Conservation (phyloP, 2,113 vertebrate species). For the Gracilinanus agilis region DNA sequence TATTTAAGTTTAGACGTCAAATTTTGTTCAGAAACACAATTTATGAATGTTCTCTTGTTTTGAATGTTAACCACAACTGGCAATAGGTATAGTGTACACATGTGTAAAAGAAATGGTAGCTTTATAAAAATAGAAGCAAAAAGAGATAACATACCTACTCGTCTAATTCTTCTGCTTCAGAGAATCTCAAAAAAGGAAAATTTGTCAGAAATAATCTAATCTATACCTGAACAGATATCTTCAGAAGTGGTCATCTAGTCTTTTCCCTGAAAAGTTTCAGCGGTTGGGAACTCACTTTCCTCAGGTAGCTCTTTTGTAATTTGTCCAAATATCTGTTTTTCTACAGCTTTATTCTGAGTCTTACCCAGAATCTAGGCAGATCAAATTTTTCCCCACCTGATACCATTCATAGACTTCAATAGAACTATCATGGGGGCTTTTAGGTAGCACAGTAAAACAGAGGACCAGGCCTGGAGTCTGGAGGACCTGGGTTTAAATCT, state of each 20-base stretch:
- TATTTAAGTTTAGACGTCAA: not conserved
- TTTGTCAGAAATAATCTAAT: not conserved
- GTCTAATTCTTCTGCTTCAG: not conserved
- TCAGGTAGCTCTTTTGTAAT: not conserved
- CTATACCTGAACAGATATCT: not conserved
- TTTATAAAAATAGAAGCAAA: not conserved
- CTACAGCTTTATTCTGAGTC: not conserved
- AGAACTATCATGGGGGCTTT: not conserved
- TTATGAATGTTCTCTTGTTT: not conserved
- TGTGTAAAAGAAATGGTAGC: not conserved
- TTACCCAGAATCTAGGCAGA: not conserved
- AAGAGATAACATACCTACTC: not conserved
- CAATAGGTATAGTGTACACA: not conserved
- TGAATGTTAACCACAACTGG: conserved; percentile 9
- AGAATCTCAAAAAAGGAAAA: not conserved
- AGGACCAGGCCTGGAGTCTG: too few species aligned
- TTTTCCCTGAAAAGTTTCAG: not conserved
- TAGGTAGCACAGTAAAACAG: too few species aligned
- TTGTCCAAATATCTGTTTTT: not conserved
- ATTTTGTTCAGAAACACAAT: not conserved
- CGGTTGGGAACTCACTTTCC: not conserved
- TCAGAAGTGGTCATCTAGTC: not conserved
- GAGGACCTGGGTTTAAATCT: too few species aligned
- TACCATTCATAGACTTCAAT: not conserved
- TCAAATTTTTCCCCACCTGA: not conserved